Evolutionary conservation across 1,140 invertebrate genomes (phyloP), one percentile per base, ranked within the genome.

Genomic region (Anastrepha ludens): DNA sequence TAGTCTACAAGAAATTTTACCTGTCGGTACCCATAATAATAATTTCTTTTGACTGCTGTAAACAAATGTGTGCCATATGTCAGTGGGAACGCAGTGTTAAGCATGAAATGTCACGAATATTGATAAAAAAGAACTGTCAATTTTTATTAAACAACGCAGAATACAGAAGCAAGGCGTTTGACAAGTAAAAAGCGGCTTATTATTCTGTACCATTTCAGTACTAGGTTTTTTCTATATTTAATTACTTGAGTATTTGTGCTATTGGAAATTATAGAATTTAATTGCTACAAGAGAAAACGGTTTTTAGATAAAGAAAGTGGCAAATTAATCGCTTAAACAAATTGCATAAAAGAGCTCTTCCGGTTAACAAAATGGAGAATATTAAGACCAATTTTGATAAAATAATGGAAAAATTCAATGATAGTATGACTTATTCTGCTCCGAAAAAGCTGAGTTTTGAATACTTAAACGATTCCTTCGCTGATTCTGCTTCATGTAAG

Each of bases 331-430:
- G 20, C 64, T 55, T 55, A 55, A 8, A 8, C 50, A 55, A 11
- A 55, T 55, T 55, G n/a, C 74, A 74, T 81, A 17, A 3, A 74
- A 47, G 2, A 81, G 1, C 13, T n/a, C 15, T 81, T 81, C 13
- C 9, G 74, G 15, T 17, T 81, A 3, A 20, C 41, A 62, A 88
- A 81, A 93, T 93, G 92, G 92, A 93, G 17, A 92, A 93, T n/a
- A 92, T 93, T 67, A 90, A 91, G 44, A 91, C 89, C 87, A 93
- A 90, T 64, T 88, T 93, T 41, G 92, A 93, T 70, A 92, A 92
- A 70, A 92, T 93, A 87, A 89, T 93, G 90, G 91, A 89, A 5
- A 90, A 89, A 8, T 93, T 92, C 17, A 93, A 92, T 74, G 91
- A 93, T 65, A 91, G 90, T 87, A 89, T 93, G 2, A 91, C 91